These are phyloP conservation scores for Linurgus olivaceus DNA, from an alignment of 2,797 vertebrate species.

Conservation along the genomic window DNA sequence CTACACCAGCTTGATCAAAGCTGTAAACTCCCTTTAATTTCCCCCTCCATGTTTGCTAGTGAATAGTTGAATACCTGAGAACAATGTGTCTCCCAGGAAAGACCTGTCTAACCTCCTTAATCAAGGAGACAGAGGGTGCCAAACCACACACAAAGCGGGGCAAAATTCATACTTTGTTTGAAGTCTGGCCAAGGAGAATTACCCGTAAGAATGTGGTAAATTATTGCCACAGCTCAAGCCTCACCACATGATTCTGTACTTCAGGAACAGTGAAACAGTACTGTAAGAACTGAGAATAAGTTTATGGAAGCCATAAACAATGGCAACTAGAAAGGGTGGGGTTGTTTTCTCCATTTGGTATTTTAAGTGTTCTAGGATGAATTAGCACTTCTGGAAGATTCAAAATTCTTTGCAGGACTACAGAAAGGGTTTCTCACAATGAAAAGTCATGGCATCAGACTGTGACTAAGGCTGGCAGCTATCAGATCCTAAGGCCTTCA, in stretches of 20 bases:
- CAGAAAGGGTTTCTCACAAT: background rate
- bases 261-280: background rate
- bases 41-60: background rate
- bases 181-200: background rate
- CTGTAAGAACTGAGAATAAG: background rate
- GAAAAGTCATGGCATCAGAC: background rate
- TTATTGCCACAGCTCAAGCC: background rate
- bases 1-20: background rate
- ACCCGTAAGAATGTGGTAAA: background rate
- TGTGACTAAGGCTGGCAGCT: background rate
- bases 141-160: background rate
- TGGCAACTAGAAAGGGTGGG: background rate
- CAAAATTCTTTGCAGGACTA: background rate
- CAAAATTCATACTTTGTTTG: background rate
- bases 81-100: background rate
- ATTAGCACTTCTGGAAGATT: background rate
- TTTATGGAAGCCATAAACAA: background rate
- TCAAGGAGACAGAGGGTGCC: background rate
- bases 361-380: background rate
- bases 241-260: background rate
- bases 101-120: background rate
- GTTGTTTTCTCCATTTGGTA: background rate
- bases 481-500: background rate
- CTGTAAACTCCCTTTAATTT: background rate
- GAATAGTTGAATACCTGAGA: background rate